Evolutionary conservation across 2,113 vertebrate genomes (phyloP), one percentile per base, ranked within the genome.

Genomic region (Spheniscus mendiculus): DNA sequence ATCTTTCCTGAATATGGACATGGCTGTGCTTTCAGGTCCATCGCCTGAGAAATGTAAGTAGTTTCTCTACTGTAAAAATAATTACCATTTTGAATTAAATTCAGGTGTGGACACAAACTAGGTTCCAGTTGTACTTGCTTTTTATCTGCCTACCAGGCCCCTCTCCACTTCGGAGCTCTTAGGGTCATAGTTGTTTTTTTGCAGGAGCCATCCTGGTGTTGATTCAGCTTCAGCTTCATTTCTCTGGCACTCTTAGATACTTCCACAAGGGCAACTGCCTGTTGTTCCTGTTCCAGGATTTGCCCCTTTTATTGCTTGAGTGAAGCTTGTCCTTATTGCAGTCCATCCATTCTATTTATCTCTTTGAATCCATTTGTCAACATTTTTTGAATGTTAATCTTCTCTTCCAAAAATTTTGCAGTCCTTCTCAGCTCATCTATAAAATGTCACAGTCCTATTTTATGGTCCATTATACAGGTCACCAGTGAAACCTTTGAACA

Each of bases 381-480:
- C 55, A 86, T 12, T 77, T 73, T 67, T 81, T 83, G 27, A 89
- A 88, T 27, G 11, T 45, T 90, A 80, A 49, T 62, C 12, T 83
- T 70, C 11, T 30, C 23, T 83, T 76, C 59, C 30, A 89, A 80
- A 95, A 69, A 11, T 32, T 72, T 88, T 79, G n/a, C 38, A 72
- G 56, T 17, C 49, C n/a, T 81, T 84, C 69, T 91, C 38, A 85
- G n/a, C 19, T 91, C 61, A 67, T 87, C 61, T 91, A 8, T 30
- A 79, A 95, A 85, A 92, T 66, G 70, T 88, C 85, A 83, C 44
- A 76, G 42, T 44, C 61, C 42, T 91, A 45, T 74, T 89, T 96
- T 84, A 77, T 70, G 66, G 63, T 45, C 81, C 49, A 20, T 76
- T 83, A 19, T 23, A 65, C 9, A 58, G 25, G 59, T 77, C 50